Percentiles rank a stretch among this genome's conserved stretches.
Conservation (phyloP, 2,888 invertebrate genomes). For the Drosophila ezoana region DNA sequence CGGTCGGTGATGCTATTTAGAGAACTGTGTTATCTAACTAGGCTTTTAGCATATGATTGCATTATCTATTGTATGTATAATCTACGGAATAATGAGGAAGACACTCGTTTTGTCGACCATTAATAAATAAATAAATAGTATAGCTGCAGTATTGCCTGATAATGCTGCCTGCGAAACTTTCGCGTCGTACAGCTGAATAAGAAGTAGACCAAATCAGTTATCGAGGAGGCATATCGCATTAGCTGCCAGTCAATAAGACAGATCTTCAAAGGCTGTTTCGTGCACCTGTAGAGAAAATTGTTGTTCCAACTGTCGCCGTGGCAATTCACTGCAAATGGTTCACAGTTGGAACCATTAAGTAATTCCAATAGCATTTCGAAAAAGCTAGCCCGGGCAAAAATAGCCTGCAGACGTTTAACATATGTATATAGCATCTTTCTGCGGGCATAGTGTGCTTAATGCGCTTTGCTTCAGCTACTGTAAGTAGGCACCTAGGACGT, state of each 20-base stretch:
- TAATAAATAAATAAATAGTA: too few species aligned
- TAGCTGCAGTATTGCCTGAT: conserved; percentile 64
- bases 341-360: conserved; percentile 64
- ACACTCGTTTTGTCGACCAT: too few species aligned
- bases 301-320: conserved; percentile 85
- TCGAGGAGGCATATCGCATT: conserved; percentile 81
- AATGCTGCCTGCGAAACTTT: conserved; percentile 69
- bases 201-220: conserved; percentile 81
- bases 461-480: conserved; percentile 70
- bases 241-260: conserved; percentile 83
- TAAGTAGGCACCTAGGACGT: conserved; percentile 64
- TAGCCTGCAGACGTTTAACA: conserved; percentile 46
- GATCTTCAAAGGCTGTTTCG: conserved; percentile 41
- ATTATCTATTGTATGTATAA: too few species aligned
- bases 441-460: conserved; percentile 49
- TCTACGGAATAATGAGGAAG: too few species aligned
- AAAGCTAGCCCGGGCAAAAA: conserved; percentile 59
- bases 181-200: conserved; percentile 78
- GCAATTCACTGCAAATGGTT: conserved; percentile 81
- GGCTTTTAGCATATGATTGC: too few species aligned
- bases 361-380: conserved; percentile 61
- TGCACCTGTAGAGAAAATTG: conserved; percentile 77
- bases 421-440: conserved; percentile 46
- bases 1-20: too few species aligned
- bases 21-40: too few species aligned